Percentiles rank a stretch among this genome's conserved stretches.
phyloP scores from a whole-genome alignment of 2,113 vertebrate species.

The Apteryx mantelli region DNA sequence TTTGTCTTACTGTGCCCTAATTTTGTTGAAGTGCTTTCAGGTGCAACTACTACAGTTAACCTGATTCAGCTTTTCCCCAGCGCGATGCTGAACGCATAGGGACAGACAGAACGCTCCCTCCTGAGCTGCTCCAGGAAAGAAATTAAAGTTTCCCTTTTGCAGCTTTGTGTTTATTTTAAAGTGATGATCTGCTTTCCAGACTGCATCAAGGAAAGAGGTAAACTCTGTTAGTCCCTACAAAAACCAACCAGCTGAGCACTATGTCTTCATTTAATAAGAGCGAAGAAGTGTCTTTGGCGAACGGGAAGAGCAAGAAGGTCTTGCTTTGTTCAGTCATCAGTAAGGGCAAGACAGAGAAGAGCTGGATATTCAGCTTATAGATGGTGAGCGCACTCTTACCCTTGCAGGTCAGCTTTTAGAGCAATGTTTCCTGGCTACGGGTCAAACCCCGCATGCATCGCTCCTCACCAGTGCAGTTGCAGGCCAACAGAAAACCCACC shows the following conservation, averaged over 20 bases:
- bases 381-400: background rate
- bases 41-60: background rate
- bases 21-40: background rate
- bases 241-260: background rate
- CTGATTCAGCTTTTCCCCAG: background rate
- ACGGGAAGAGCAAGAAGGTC: background rate
- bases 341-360: background rate
- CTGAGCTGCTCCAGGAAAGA: background rate
- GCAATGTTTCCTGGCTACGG: background rate
- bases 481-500: no score
- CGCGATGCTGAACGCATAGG: rapidly evolving
- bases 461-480: no score
- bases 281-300: background rate
- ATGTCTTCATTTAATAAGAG: background rate
- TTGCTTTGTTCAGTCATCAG: background rate
- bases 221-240: background rate
- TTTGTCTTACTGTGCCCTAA: background rate
- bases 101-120: background rate
- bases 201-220: background rate
- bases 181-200: background rate
- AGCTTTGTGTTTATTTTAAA: background rate
- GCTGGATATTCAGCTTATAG: background rate
- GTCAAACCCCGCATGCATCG: no score
- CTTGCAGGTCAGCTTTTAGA: background rate
- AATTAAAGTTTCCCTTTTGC: background rate